Conservation (phyloP, 2,113 vertebrate genomes). For the Cynopterus brachyotis region DNA sequence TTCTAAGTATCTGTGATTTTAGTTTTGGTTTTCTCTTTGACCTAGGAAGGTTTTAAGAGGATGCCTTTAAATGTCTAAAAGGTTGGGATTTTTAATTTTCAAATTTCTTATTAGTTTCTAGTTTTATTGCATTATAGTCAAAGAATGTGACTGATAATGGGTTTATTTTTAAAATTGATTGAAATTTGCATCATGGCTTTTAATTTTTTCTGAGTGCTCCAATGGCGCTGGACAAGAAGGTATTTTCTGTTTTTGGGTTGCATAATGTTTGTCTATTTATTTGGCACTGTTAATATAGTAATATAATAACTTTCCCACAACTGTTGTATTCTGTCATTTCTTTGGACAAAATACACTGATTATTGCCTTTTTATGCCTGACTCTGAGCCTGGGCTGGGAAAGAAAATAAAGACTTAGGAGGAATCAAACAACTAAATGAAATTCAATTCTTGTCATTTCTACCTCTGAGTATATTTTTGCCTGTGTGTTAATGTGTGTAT, state of each 20-base stretch:
- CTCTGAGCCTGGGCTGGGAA: neutral
- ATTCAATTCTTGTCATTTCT: neutral
- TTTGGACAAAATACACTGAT: neutral
- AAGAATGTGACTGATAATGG: slow-evolving; percentile 4
- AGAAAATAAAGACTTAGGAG: neutral
- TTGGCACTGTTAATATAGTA: neutral
- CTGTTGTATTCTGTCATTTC: neutral
- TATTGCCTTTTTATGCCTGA: neutral
- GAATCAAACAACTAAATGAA: neutral
- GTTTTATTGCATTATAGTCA: slow-evolving; percentile 21
- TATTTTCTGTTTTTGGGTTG: slow-evolving; percentile 42
- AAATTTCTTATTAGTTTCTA: slow-evolving; percentile 28
- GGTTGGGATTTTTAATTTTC: slow-evolving; percentile 33
- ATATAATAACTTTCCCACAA: neutral
- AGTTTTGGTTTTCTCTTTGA: slow-evolving; percentile 23
- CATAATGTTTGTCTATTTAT: slow-evolving; percentile 17
- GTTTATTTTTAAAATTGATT: slow-evolving; percentile 52
- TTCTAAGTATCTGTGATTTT: slow-evolving; percentile 18
- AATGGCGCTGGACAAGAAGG: slow-evolving; percentile 53
- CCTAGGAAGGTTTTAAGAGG: neutral
- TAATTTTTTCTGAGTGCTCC: slow-evolving; percentile 56
- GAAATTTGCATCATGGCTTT: slow-evolving; percentile 55
- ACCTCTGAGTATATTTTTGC: neutral
- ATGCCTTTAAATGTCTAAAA: slow-evolving; percentile 22
- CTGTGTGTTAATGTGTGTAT: neutral